Conservation (phyloP, 2,113 vertebrate species). For the Ibidorhyncha struthersii region DNA sequence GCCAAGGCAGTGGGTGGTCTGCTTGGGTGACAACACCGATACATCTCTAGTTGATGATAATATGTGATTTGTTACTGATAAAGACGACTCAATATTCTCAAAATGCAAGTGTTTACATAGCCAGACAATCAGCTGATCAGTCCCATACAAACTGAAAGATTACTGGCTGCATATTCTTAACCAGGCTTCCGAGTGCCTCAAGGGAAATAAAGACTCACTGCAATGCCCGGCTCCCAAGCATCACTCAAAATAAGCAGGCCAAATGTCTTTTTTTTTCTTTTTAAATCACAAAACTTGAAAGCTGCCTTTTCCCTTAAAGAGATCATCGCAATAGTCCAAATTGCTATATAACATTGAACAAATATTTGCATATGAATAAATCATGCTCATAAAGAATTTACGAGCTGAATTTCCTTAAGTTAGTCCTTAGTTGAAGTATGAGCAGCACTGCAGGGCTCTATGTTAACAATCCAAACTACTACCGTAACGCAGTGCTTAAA, state of each 20-base stretch:
- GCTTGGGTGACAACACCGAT: not conserved
- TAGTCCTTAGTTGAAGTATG: not conserved
- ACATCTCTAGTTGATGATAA: not conserved
- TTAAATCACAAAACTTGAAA: not conserved
- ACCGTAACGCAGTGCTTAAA: not conserved
- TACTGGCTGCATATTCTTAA: not conserved
- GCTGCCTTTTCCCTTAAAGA: not conserved
- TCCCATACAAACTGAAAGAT: not conserved
- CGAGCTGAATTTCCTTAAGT: not conserved
- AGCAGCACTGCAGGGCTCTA: not conserved
- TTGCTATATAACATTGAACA: not conserved
- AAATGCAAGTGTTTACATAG: slow-evolving; percentile 16
- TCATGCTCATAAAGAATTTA: not conserved
- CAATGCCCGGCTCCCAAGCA: not conserved
- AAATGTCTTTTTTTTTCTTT: not conserved
- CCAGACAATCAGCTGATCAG: not conserved
- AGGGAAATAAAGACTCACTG: not conserved
- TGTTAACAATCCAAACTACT: not conserved
- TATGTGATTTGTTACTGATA: slow-evolving; percentile 3
- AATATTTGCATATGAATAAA: not conserved
- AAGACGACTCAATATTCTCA: not conserved
- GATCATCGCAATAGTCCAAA: not conserved
- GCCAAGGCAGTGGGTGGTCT: not conserved
- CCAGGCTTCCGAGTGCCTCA: not conserved
- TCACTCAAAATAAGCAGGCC: not conserved